phyloP scores from a whole-genome alignment of 1,140 invertebrate species.

The Lepidurus arcticus region DNA sequence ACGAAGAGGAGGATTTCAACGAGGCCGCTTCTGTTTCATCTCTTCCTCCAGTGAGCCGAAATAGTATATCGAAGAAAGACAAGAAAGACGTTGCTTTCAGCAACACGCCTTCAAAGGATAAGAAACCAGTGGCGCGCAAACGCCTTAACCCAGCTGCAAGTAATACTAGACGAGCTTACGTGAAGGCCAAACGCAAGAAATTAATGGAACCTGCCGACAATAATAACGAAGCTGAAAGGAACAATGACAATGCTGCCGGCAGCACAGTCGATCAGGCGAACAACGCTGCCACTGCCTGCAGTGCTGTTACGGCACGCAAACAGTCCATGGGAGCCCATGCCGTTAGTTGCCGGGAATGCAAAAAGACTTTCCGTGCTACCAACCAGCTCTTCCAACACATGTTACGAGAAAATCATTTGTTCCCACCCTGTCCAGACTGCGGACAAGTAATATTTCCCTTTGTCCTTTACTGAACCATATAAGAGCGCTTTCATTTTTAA shows the following conservation, averaged over 20 bases:
- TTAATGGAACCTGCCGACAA: conserved; percentile 13
- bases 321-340: conserved; percentile 13
- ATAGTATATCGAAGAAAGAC: not conserved
- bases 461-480: not conserved
- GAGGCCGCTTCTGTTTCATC: conserved; percentile 5
- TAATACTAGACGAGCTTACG: conserved; percentile 6
- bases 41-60: not conserved
- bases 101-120: conserved; percentile 1
- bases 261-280: conserved; percentile 15
- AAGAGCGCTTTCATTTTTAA: not conserved
- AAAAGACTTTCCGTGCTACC: conserved; percentile 31
- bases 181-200: conserved; percentile 21
- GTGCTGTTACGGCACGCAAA: conserved; percentile 7
- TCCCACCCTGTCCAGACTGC: conserved; percentile 33
- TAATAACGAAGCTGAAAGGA: conserved; percentile 19
- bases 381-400: conserved; percentile 34
- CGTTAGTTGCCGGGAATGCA: conserved; percentile 33
- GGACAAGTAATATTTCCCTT: not conserved
- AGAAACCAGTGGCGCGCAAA: conserved; percentile 7
- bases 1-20: not conserved
- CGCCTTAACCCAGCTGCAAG: conserved; percentile 6
- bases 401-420: conserved; percentile 33
- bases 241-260: conserved; percentile 18
- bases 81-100: conserved; percentile 13
- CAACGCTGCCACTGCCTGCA: not conserved